These are phyloP conservation scores for Actinia tenebrosa DNA, from an alignment of 64 coral and sea anemone genomes.

Conservation along the genomic window DNA sequence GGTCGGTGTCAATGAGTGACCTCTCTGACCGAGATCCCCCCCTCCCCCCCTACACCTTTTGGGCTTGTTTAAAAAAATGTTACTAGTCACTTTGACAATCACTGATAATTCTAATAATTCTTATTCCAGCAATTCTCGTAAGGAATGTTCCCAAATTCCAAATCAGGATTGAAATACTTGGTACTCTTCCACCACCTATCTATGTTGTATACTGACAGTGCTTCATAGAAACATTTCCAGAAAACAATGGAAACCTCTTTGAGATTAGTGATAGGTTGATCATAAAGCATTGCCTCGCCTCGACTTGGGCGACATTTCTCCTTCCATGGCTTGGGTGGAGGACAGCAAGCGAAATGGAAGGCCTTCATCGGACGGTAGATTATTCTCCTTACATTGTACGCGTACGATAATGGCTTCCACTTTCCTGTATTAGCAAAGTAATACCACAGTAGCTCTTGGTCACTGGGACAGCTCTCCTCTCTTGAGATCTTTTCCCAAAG, in stretches of 20 bases:
- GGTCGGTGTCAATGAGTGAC: too few relatives aligned
- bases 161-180: not conserved
- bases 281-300: not conserved
- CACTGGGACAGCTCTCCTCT: slow-evolving; percentile 25
- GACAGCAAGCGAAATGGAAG: slow-evolving; percentile 39
- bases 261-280: slow-evolving; percentile 7
- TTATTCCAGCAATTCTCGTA: slow-evolving; percentile 17
- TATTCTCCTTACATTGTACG: slow-evolving; percentile 34
- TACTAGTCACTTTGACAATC: too few relatives aligned
- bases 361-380: slow-evolving; percentile 37
- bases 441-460: slow-evolving; percentile 14
- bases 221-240: slow-evolving; percentile 38
- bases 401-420: slow-evolving; percentile 20
- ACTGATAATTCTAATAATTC: not conserved
- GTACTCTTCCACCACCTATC: slow-evolving; percentile 23
- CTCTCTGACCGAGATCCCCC: too few relatives aligned
- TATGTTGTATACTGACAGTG: not conserved
- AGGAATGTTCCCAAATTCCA: slow-evolving; percentile 15
- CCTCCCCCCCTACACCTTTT: too few relatives aligned
- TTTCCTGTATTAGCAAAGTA: not conserved
- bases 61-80: too few relatives aligned
- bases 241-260: not conserved
- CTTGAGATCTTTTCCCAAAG: not conserved
- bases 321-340: slow-evolving; percentile 15
- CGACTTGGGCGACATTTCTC: slow-evolving; percentile 17